Evolutionary conservation across 1,140 invertebrate species (phyloP).

Genomic region (Drosophila orena): DNA sequence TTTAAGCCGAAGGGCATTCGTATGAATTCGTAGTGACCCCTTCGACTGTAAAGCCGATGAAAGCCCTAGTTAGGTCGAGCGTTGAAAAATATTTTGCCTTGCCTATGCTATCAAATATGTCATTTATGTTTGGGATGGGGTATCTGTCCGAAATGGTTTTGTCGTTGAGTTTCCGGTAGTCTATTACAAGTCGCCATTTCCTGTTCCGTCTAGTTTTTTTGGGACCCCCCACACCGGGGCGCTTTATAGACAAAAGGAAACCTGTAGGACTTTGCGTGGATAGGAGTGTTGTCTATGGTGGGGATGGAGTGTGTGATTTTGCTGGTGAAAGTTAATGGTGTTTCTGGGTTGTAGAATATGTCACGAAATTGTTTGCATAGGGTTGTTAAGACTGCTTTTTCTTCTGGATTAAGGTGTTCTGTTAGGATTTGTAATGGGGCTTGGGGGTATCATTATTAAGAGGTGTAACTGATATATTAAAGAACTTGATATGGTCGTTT

Average conservation of each 20-base stretch:
- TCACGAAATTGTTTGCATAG: slow-evolving; percentile 5
- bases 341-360: slow-evolving; percentile 1
- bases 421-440: background rate
- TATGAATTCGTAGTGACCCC: background rate
- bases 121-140: too few relatives aligned
- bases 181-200: slow-evolving; percentile 19
- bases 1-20: background rate
- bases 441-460: too few relatives aligned
- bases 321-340: slow-evolving; percentile 5
- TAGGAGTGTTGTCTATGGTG: slow-evolving; percentile 19
- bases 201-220: slow-evolving; percentile 7
- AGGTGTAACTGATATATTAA: background rate
- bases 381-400: background rate
- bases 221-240: slow-evolving; percentile 14
- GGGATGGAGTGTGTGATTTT: slow-evolving; percentile 19
- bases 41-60: background rate
- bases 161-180: slow-evolving; percentile 16
- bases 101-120: too few relatives aligned
- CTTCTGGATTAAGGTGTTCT: background rate
- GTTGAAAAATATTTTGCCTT: too few relatives aligned
- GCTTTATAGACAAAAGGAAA: background rate
- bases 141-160: slow-evolving; percentile 3
- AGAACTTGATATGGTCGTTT: too few relatives aligned
- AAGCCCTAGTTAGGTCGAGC: too few relatives aligned
- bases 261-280: slow-evolving; percentile 9